Conservation (phyloP, 2,113 vertebrate genomes). For the Tapirus terrestris region DNA sequence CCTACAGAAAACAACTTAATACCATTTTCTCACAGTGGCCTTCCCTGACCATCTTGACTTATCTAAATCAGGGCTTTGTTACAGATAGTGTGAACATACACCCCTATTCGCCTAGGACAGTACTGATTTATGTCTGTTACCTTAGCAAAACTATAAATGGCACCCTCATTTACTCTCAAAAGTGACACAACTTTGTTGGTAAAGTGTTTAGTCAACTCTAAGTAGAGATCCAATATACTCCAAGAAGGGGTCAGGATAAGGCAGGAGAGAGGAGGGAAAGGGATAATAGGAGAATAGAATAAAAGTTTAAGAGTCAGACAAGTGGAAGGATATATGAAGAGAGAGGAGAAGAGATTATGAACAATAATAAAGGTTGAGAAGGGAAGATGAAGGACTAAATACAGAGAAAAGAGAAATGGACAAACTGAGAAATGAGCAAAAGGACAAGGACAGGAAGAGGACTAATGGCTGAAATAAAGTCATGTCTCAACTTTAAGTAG, state of each 20-base stretch:
- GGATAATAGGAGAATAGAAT: neutral
- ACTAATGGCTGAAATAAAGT: neutral
- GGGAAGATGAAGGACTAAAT: neutral
- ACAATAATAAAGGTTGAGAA: neutral
- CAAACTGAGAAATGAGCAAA: neutral
- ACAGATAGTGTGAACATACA: neutral
- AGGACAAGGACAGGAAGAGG: neutral
- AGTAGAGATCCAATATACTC: neutral
- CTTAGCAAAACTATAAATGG: neutral
- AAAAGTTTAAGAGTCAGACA: neutral
- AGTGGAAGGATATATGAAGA: neutral
- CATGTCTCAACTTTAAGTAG: neutral
- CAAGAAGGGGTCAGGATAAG: neutral
- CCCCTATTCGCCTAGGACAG: neutral
- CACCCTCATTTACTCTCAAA: neutral
- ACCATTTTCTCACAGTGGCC: neutral
- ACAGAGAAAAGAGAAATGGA: neutral
- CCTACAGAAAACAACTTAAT: neutral
- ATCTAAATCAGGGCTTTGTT: neutral
- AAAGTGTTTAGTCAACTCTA: neutral
- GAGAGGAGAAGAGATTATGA: neutral
- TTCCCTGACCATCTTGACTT: neutral
- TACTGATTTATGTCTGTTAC: neutral
- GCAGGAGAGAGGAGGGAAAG: neutral
- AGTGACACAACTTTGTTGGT: neutral